Evolutionary conservation across 2,797 vertebrate species (phyloP).

Genomic region (Sebastes miniatus): DNA sequence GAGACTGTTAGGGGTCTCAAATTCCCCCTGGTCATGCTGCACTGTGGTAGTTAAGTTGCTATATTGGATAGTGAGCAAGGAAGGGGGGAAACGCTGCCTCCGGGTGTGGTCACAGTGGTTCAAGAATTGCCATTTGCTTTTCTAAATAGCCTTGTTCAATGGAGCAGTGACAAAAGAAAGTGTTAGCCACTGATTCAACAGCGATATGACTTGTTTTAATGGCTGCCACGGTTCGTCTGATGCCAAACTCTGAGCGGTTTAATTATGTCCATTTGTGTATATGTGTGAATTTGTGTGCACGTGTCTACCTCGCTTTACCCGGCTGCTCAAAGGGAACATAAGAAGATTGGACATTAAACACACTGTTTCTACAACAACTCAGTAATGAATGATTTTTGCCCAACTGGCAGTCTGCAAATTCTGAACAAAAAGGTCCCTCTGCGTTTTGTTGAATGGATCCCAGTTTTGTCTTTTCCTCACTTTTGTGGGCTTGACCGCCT

Average conservation of each 20-base stretch:
- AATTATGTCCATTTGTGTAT: slow-evolving; percentile 19
- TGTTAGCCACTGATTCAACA: slow-evolving; percentile 39
- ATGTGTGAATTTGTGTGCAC: slow-evolving; percentile 13
- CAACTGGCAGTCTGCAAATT: slow-evolving; percentile 47
- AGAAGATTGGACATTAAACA: slow-evolving; percentile 23
- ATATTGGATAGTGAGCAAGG: slow-evolving; percentile 32
- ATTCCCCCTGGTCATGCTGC: slow-evolving; percentile 35
- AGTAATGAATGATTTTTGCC: slow-evolving; percentile 53
- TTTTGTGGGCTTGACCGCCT: slow-evolving; percentile 19
- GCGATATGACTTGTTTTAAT: slow-evolving; percentile 47
- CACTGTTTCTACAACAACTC: slow-evolving; percentile 37
- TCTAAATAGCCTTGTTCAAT: slow-evolving; percentile 31
- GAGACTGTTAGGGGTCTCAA: slow-evolving; percentile 30
- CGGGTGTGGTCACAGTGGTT: slow-evolving; percentile 6
- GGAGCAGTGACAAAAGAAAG: slow-evolving; percentile 37
- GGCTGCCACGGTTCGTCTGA: slow-evolving; percentile 8
- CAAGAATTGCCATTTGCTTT: slow-evolving; percentile 31
- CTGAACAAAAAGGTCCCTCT: slow-evolving; percentile 49
- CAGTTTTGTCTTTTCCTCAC: slow-evolving; percentile 35
- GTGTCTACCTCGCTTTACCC: background rate
- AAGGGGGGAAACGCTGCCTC: slow-evolving; percentile 8
- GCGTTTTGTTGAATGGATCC: slow-evolving; percentile 40
- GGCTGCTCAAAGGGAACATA: slow-evolving; percentile 36
- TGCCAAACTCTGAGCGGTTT: slow-evolving; percentile 15
- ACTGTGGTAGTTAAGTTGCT: slow-evolving; percentile 33